phyloP scores from a whole-genome alignment of 2,113 vertebrate species.

The Notothenia rossii region DNA sequence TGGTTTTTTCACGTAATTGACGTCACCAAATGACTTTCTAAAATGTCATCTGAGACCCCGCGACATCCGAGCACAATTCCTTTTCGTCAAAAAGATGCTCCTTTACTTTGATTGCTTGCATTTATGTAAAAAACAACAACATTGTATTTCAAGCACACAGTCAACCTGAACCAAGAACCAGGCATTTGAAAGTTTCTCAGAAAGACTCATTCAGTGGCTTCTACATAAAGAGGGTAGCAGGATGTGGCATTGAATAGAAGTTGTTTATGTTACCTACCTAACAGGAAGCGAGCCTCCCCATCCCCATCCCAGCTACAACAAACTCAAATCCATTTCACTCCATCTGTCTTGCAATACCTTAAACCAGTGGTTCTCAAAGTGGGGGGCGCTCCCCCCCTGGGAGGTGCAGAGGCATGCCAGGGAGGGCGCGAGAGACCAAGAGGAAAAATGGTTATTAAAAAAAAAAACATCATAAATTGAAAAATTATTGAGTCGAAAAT shows the following conservation, averaged over 20 bases:
- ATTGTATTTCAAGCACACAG: background rate
- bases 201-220: background rate
- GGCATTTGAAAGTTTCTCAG: background rate
- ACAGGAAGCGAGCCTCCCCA: background rate
- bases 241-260: background rate
- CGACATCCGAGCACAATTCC: background rate
- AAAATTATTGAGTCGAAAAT: too few species aligned
- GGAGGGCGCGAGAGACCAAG: too few species aligned
- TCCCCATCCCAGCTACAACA: background rate
- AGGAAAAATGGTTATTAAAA: too few species aligned
- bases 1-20: background rate
- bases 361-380: too few species aligned
- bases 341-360: background rate
- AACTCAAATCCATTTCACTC: background rate
- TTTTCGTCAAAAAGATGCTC: background rate
- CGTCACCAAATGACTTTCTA: background rate
- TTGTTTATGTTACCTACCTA: conserved; percentile 6
- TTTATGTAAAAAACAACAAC: background rate
- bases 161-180: background rate
- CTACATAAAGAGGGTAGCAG: background rate
- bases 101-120: background rate
- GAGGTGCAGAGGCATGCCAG: too few species aligned
- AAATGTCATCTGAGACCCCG: background rate
- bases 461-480: too few species aligned
- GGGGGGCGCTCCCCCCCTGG: too few species aligned